Evolutionary conservation across 1,140 invertebrate species (phyloP).

Genomic region (Scylla paramamosain): DNA sequence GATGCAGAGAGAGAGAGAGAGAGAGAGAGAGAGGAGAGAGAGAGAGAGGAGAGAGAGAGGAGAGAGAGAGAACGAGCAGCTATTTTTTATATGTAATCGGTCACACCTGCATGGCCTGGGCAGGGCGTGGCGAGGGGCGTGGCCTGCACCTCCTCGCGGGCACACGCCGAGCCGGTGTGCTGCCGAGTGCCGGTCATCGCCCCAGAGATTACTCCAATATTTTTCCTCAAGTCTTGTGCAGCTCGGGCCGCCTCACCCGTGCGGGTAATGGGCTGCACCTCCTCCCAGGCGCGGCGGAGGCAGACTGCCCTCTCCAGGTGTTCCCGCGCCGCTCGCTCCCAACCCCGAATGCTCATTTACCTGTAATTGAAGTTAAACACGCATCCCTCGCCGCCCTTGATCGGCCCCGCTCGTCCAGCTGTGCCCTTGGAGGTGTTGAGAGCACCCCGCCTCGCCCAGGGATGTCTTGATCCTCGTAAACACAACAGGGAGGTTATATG

Average conservation of each 20-base stretch:
- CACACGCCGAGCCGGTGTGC: not conserved
- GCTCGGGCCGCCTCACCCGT: not conserved
- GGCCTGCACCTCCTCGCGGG: not conserved
- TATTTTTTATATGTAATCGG: not conserved
- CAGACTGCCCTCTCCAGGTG: not conserved
- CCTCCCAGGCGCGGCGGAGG: not conserved
- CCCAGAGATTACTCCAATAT: slow-evolving; percentile 13
- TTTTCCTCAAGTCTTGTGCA: not conserved
- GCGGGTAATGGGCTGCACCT: not conserved
- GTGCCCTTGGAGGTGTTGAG: not conserved
- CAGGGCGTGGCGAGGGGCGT: not conserved
- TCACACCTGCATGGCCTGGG: not conserved
- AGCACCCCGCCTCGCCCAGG: not conserved
- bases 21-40: not conserved
- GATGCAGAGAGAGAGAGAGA: not conserved
- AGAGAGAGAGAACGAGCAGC: not conserved
- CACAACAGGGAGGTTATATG: not conserved
- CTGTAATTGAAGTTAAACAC: slow-evolving; percentile 14
- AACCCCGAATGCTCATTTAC: not conserved
- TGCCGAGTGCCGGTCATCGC: slow-evolving; percentile 3
- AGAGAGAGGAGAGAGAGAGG: not conserved
- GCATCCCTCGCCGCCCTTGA: not conserved
- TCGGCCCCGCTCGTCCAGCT: slow-evolving; percentile 6
- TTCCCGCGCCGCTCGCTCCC: not conserved
- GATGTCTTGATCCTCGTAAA: not conserved